Evolutionary conservation across 2,113 vertebrate species (phyloP).

Genomic region (Aviceda subcristata): DNA sequence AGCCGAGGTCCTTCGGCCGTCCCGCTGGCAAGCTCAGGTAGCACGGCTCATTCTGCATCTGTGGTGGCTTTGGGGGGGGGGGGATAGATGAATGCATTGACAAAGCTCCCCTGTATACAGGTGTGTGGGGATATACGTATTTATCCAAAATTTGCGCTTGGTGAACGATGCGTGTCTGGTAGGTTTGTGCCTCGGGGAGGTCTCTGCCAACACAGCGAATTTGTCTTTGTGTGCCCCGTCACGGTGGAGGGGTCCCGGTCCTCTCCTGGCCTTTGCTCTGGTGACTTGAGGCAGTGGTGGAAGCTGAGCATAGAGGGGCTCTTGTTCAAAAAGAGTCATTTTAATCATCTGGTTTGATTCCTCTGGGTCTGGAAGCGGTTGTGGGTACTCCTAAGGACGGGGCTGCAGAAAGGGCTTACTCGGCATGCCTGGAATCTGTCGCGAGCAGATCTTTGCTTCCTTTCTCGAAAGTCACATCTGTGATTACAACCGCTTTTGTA

Average conservation of each 20-base stretch:
- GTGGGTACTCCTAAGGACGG: background rate
- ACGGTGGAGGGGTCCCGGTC: background rate
- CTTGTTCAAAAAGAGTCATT: background rate
- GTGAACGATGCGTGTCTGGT: fast-evolving
- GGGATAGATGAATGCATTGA: fast-evolving
- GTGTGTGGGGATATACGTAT: no score
- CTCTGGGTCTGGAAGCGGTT: background rate
- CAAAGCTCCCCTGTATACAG: background rate
- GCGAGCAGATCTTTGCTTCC: background rate
- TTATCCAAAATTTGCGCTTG: no score
- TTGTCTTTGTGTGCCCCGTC: background rate
- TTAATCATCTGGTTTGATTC: fast-evolving
- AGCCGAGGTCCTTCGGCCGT: background rate
- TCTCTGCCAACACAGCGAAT: background rate
- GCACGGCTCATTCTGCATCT: background rate
- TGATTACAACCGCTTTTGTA: fast-evolving
- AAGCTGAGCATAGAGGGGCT: background rate
- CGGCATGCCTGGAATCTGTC: fast-evolving
- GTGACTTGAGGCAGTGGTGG: background rate
- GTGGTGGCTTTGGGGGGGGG: background rate
- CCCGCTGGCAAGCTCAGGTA: background rate
- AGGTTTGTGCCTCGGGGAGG: background rate
- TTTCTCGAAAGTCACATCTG: background rate
- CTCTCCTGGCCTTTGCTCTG: background rate
- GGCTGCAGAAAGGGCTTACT: background rate